A percentile compares a stretch with the other conserved stretches of the same genome.
Conservation (phyloP, 2,113 vertebrate species). For the Maccullochella peelii region DNA sequence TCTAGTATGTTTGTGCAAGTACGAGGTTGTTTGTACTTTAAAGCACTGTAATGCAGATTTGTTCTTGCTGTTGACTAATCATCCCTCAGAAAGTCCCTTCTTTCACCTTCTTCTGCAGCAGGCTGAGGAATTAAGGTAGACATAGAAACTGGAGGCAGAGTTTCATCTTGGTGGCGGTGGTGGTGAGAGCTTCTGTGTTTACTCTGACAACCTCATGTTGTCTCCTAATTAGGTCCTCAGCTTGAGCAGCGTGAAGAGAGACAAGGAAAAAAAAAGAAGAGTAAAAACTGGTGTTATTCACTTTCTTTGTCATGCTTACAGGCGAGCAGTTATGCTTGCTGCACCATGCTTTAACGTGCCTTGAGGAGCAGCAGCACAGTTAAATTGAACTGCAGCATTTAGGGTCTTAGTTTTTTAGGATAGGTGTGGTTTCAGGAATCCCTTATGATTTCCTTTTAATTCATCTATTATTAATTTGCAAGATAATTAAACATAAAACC, state of each 20-base stretch:
- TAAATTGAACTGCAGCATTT: constrained; percentile 15
- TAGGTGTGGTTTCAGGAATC: not conserved
- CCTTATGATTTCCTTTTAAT: not conserved
- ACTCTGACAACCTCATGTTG: constrained; percentile 26
- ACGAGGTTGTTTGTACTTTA: not conserved
- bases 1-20: constrained; percentile 9
- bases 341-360: not conserved
- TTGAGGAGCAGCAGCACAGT: not conserved
- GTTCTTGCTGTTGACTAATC: constrained; percentile 1
- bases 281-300: constrained; percentile 34
- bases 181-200: constrained; percentile 32
- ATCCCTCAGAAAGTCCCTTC: constrained; percentile 4
- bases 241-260: constrained; percentile 29
- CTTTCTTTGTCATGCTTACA: constrained; percentile 30
- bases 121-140: constrained; percentile 5
- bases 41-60: constrained; percentile 7
- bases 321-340: constrained; percentile 7
- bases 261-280: not conserved
- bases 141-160: constrained; percentile 11
- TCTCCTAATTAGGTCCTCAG: constrained; percentile 59
- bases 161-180: constrained; percentile 23
- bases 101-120: not conserved
- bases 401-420: not conserved
- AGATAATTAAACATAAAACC: not conserved
- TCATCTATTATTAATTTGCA: not conserved